A percentile compares a stretch with the other conserved stretches of the same genome.
Evolutionary conservation across 2,888 invertebrate genomes (phyloP).

Genomic region (Drosophila vallismaia): DNA sequence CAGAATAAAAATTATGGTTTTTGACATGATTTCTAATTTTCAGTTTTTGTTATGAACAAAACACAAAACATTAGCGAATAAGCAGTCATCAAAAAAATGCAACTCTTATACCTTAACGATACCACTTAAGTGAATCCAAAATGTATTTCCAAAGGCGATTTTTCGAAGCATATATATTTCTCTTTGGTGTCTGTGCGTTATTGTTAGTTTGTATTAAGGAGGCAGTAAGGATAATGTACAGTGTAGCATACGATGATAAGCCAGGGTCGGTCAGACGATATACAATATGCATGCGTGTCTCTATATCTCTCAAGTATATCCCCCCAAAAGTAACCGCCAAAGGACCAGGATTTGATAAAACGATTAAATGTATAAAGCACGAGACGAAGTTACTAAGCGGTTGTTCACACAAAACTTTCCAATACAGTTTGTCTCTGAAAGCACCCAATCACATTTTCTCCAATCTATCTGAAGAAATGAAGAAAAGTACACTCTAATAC

Average conservation of each 20-base stretch:
- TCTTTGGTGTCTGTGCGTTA: conserved; percentile 48
- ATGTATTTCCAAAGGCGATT: conserved; percentile 17
- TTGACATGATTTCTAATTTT: not conserved
- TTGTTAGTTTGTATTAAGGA: conserved; percentile 42
- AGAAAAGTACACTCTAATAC: conserved; percentile 2
- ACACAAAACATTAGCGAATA: conserved; percentile 10
- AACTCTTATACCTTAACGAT: conserved; percentile 20
- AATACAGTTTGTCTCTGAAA: conserved; percentile 40
- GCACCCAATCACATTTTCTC: conserved; percentile 14
- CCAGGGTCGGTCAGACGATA: conserved; percentile 28
- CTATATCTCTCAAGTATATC: conserved; percentile 13
- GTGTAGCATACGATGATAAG: conserved; percentile 51
- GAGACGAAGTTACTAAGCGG: conserved; percentile 71
- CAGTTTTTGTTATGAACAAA: conserved; percentile 1
- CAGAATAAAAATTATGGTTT: conserved; percentile 21
- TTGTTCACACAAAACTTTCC: conserved; percentile 56
- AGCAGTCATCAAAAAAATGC: conserved; percentile 15
- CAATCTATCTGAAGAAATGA: not conserved
- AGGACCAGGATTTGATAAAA: conserved; percentile 76
- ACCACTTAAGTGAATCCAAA: conserved; percentile 15
- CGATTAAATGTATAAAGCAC: conserved; percentile 55
- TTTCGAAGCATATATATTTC: conserved; percentile 20
- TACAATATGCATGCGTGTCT: conserved; percentile 3
- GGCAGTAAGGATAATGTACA: conserved; percentile 55
- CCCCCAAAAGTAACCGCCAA: conserved; percentile 31